Conservation (phyloP, 2,113 vertebrate genomes). For the Heterotis niloticus region DNA sequence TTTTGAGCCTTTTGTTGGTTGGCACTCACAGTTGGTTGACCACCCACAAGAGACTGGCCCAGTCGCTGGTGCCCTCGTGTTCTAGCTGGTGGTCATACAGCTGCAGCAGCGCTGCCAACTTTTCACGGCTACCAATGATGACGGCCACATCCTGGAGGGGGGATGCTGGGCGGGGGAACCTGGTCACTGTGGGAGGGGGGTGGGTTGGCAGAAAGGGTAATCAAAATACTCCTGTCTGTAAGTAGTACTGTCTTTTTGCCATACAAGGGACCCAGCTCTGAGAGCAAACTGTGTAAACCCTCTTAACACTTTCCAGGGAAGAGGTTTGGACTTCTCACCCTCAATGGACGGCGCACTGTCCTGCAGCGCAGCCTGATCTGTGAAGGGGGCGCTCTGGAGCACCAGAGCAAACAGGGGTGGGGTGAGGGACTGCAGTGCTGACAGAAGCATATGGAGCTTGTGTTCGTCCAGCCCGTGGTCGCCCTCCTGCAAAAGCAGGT, state of each 20-base stretch:
- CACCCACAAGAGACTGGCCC: constrained; percentile 94
- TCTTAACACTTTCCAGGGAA: neutral
- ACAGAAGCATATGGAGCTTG: constrained; percentile 89
- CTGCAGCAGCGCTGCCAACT: constrained; percentile 76
- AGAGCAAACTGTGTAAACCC: too few relatives aligned
- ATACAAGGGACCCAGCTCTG: too few relatives aligned
- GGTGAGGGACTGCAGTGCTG: constrained; percentile 91
- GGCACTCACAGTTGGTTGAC: constrained; percentile 94
- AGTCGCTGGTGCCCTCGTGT: constrained; percentile 93
- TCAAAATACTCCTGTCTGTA: too few relatives aligned
- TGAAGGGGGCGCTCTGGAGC: constrained; percentile 91
- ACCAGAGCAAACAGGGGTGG: constrained; percentile 88
- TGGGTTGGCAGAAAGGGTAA: constrained; percentile 13
- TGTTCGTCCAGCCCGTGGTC: constrained; percentile 91
- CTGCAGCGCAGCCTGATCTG: constrained; percentile 81
- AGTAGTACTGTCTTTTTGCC: too few relatives aligned
- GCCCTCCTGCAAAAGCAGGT: constrained; percentile 73
- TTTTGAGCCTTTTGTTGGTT: neutral
- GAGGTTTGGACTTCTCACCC: constrained; percentile 59
- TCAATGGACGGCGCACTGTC: constrained; percentile 86
- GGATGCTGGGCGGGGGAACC: constrained; percentile 87
- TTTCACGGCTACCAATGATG: constrained; percentile 87
- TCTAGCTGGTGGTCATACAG: constrained; percentile 93
- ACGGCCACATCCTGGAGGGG: constrained; percentile 90
- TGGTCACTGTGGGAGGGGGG: constrained; percentile 71